These are phyloP conservation scores for Pachyuromys duprasi DNA, from an alignment of 2,797 vertebrate species.

Conservation along the genomic window DNA sequence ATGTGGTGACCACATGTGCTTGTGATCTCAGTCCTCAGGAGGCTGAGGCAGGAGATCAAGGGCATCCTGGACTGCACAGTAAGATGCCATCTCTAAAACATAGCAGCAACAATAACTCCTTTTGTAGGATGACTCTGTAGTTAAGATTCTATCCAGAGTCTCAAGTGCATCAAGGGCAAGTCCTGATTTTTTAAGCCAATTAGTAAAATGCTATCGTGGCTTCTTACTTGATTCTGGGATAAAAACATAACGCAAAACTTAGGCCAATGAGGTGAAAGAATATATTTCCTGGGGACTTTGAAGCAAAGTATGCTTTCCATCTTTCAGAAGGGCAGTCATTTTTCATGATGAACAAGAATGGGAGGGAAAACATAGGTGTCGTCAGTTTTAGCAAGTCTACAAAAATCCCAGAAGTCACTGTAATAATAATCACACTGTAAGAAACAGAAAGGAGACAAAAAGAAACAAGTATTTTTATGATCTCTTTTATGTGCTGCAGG, in stretches of 20 bases:
- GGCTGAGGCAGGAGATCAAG: background rate
- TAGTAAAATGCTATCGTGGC: background rate
- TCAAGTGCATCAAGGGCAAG: background rate
- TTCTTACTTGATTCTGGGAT: background rate
- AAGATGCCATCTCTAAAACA: background rate
- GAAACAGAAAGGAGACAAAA: background rate
- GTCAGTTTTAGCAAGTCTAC: background rate
- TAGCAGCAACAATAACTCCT: too few species aligned
- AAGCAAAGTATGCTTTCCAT: background rate
- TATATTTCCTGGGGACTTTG: background rate
- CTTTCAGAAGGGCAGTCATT: background rate
- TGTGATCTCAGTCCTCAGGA: background rate
- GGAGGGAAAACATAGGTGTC: background rate
- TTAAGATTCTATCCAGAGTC: background rate
- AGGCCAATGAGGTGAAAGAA: background rate
- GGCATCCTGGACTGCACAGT: background rate
- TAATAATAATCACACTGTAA: background rate
- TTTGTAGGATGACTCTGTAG: background rate
- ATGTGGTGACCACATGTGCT: background rate
- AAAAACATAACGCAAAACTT: background rate
- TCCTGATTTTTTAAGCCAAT: background rate
- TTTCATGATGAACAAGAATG: background rate
- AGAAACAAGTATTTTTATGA: background rate
- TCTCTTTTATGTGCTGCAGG: background rate
- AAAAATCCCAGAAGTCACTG: slow-evolving; percentile 21